phyloP scores from a whole-genome alignment of 64 coral and sea anemone genomes.

The Actinia tenebrosa region DNA sequence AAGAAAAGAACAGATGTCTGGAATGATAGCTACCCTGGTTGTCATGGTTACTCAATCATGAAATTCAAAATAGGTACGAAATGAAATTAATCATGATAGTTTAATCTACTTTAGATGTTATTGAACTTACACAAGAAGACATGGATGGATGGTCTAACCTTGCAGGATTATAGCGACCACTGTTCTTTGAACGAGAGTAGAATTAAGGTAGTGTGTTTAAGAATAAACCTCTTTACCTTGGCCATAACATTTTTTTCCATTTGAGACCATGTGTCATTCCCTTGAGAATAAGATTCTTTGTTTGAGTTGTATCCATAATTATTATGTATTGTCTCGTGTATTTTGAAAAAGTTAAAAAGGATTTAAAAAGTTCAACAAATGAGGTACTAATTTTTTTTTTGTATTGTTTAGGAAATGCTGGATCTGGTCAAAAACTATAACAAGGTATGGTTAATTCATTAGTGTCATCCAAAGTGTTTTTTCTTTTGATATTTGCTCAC shows the following conservation, averaged over 20 bases:
- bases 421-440: conserved; percentile 94
- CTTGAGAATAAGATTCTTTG: too few relatives aligned
- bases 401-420: conserved; percentile 75
- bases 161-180: conserved; percentile 88
- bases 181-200: conserved; percentile 80
- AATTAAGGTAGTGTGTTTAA: conserved; percentile 48
- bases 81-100: background rate
- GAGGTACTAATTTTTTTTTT: background rate
- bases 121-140: conserved; percentile 97
- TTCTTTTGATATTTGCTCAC: background rate
- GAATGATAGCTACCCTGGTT: background rate
- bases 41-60: background rate
- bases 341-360: too few relatives aligned
- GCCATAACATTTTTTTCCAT: too few relatives aligned
- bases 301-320: too few relatives aligned
- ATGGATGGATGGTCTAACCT: conserved; percentile 96
- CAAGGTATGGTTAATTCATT: conserved; percentile 56
- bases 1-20: too few relatives aligned
- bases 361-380: too few relatives aligned
- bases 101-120: conserved; percentile 70
- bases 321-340: too few relatives aligned
- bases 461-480: background rate
- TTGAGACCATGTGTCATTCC: too few relatives aligned
- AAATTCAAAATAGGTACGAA: too few relatives aligned
- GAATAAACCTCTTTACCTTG: too few relatives aligned